Conservation (phyloP, 2,797 vertebrate species). For the Onychomys leucogaster region DNA sequence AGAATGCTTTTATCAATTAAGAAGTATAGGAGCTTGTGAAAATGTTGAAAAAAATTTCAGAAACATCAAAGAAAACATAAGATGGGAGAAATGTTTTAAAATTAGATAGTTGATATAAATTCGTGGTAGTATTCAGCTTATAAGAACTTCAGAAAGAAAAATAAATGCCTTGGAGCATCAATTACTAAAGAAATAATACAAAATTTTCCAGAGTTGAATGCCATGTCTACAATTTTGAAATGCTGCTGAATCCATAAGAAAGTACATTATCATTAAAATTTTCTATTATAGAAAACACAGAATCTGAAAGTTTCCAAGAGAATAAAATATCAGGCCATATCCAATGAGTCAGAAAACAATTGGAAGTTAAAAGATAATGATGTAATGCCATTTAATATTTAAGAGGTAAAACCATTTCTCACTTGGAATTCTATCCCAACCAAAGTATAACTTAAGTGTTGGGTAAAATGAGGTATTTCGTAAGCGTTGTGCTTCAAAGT, state of each 20-base stretch:
- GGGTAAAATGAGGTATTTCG: constrained; percentile 33
- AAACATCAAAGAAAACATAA: neutral
- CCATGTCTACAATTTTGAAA: neutral
- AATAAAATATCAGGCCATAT: neutral
- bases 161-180: neutral
- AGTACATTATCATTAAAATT: neutral
- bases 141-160: neutral
- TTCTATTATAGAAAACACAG: neutral
- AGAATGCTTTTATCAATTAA: neutral
- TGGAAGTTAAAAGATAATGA: neutral
- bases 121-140: neutral
- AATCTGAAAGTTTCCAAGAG: neutral
- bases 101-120: neutral
- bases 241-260: neutral
- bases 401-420: constrained; percentile 21
- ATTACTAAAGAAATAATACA: constrained; percentile 36
- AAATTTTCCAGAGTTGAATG: neutral
- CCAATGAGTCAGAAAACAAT: neutral
- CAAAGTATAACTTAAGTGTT: neutral
- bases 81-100: neutral
- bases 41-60: neutral
- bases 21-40: neutral
- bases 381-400: neutral
- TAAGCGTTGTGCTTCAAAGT: neutral
- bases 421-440: neutral